Base-by-base conservation (phyloP, 2,888 invertebrate species). In the Euproctis similis region DNA sequence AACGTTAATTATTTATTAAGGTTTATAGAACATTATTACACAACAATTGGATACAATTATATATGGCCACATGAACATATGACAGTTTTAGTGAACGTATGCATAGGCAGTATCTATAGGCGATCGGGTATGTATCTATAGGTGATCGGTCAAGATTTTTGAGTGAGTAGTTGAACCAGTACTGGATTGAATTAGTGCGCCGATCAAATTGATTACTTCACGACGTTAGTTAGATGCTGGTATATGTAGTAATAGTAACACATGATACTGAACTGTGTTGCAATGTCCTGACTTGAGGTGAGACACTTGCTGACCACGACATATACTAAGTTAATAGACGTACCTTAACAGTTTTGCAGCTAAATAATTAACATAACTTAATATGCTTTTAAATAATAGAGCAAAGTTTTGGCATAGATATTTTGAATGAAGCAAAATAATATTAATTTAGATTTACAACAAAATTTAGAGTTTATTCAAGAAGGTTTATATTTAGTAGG, bases 181-280 rank as follows among this genome's bases (percentile, higher is more conserved):
- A 54, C 50, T 50, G 49, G 51, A 46, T 39, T 42, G 39, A 49
- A 48, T 42, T 52, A 45, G 46, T 46, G 45, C 35, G 46, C 47
- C 43, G 44, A 52, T 62, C 55, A 54, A 54, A 57, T 30, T 30
- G 33, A 42, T 67, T 62, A 59, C 58, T 36, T 56, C 52, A 65
- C 31, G 31, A 22, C 31, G 25, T 55, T 39, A 42, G 47, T 43
- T n/a, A n/a, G n/a, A n/a, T 49, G 50, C 43, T 52, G 55, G 59
- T 55, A 60, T 52, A 40, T 64, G 60, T 48, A 52, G 62, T 53
- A 66, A 63, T 43, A n/a, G n/a, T n/a, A n/a, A n/a, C 31, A 36
- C 24, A 42, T 34, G 24, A 21, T 21, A 21, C 2, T 19, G 19
- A 19, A 8, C 8, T 28, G 36, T 39, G 36, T 29, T 34, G 53